phyloP scores from a whole-genome alignment of 2,113 vertebrate species.

The Ivindomyrus marchei region DNA sequence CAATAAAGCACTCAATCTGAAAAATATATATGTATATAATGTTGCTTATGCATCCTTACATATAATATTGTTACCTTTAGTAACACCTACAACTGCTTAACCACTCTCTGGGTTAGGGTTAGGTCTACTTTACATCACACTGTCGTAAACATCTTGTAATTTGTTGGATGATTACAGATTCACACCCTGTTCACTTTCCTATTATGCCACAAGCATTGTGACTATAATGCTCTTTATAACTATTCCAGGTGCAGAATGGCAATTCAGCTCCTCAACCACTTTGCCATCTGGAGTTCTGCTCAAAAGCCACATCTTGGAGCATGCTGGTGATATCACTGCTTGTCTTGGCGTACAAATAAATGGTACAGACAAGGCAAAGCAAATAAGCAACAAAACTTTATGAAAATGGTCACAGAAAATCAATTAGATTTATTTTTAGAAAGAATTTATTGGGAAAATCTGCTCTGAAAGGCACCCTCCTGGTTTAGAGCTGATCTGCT shows the following conservation, averaged over 20 bases:
- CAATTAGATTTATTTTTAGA: slow-evolving; percentile 45
- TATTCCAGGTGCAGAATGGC: neutral
- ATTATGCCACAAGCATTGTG: neutral
- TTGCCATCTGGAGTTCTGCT: neutral
- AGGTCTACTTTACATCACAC: neutral
- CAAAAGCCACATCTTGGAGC: neutral
- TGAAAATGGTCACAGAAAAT: slow-evolving; percentile 32
- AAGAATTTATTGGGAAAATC: slow-evolving; percentile 45
- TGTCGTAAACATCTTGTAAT: neutral
- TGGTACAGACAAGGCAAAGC: neutral
- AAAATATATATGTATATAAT: neutral
- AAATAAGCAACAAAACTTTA: neutral
- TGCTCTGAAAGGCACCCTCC: slow-evolving; percentile 45
- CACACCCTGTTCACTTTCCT: neutral
- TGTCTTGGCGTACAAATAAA: neutral
- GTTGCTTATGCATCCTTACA: neutral
- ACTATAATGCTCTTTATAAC: neutral
- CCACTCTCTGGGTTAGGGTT: neutral
- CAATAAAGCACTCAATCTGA: neutral
- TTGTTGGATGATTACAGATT: neutral
- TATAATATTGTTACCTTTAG: neutral
- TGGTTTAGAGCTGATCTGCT: slow-evolving; percentile 42
- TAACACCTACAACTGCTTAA: neutral
- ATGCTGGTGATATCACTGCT: neutral
- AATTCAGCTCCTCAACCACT: neutral